A percentile compares a stretch with the other conserved stretches of the same genome.
These are phyloP conservation scores for Bergia sp. DNA, from an alignment of 92 coral and sea anemone genomes.

Conservation along the genomic window DNA sequence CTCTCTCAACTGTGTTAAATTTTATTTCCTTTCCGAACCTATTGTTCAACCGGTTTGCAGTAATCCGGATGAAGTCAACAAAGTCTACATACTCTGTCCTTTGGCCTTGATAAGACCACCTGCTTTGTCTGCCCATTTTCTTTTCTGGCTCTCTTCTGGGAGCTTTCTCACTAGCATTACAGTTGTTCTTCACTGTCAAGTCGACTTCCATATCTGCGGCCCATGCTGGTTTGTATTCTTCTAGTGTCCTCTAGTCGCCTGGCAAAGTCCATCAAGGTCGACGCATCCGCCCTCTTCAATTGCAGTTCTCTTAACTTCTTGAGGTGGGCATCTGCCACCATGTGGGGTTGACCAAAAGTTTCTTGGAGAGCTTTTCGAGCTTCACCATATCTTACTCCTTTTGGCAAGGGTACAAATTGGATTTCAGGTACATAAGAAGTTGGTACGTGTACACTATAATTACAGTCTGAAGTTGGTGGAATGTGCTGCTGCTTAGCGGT, in stretches of 20 bases:
- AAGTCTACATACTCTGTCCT: constrained; percentile 61
- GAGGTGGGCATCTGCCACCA: constrained; percentile 59
- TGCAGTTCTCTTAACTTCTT: constrained; percentile 46
- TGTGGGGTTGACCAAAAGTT: constrained; percentile 24
- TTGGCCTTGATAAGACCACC: constrained; percentile 68
- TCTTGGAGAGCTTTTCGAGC: constrained; percentile 52
- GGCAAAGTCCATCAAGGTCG: constrained; percentile 57
- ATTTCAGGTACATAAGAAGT: constrained; percentile 51
- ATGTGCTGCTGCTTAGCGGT: constrained; percentile 4
- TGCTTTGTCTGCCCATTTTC: constrained; percentile 74
- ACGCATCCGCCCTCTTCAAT: neutral
- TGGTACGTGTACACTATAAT: constrained; percentile 60
- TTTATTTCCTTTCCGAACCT: constrained; percentile 55
- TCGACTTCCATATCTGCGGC: constrained; percentile 53
- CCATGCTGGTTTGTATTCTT: constrained; percentile 68
- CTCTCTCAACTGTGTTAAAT: neutral
- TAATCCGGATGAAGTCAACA: constrained; percentile 49
- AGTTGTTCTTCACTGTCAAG: constrained; percentile 75
- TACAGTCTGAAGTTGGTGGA: neutral
- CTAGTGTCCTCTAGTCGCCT: constrained; percentile 56
- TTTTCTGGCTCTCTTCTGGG: constrained; percentile 68
- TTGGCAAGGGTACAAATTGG: constrained; percentile 29
- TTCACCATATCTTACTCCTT: constrained; percentile 47
- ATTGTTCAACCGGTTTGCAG: constrained; percentile 58
- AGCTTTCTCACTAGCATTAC: constrained; percentile 71